Base-by-base conservation (phyloP, 2,888 invertebrate species). In the Cylindroiulus punctatus region DNA sequence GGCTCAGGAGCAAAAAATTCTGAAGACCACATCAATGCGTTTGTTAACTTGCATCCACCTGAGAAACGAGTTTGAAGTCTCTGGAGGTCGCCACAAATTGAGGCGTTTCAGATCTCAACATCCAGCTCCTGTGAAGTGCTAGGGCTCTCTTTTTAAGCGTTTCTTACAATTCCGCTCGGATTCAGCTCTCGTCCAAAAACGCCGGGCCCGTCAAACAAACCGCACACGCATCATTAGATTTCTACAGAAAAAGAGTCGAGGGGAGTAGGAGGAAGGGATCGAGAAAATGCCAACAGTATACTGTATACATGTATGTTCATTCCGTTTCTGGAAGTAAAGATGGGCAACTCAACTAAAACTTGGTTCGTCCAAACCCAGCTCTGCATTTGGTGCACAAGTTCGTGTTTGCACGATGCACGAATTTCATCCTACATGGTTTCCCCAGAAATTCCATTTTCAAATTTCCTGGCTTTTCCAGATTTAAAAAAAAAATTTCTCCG, bases 1-100 rank as follows among this genome's bases (percentile, higher is more conserved):
- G 52, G 52, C 26, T 36, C 2, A 36, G 36, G 7, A 36, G 36
- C 3, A 65, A 26, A 65, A 65, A 52, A 12, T 22, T n/a, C n/a
- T 52, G 52, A 52, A 52, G n/a, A 52, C 52, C 52, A n/a, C 52
- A 52, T 52, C 52, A 52, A 2, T 8, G 52, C 52, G 52, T 52
- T 65, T 65, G 22, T 65, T 65, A 65, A 65, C 65, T 65, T 65
- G 26, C 65, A 65, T 65, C 65, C 65, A 65, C 65, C 65, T 65
- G 65, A 65, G 65, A 65, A 65, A 65, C 65, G 65, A 65, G 65
- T 65, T 65, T 65, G 65, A 65, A 65, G 65, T 65, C 65, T 65
- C 65, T 65, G 26, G 65, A 65, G 65, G 22, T 65, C 65, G 65
- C 26, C 26, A 26, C 22, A 65, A 65, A 65, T 65, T 65, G 65